A percentile compares a stretch with the other conserved stretches of the same genome.
Evolutionary conservation across 2,797 vertebrate species (phyloP).

Genomic region (Paramormyrops hopkinsi): DNA sequence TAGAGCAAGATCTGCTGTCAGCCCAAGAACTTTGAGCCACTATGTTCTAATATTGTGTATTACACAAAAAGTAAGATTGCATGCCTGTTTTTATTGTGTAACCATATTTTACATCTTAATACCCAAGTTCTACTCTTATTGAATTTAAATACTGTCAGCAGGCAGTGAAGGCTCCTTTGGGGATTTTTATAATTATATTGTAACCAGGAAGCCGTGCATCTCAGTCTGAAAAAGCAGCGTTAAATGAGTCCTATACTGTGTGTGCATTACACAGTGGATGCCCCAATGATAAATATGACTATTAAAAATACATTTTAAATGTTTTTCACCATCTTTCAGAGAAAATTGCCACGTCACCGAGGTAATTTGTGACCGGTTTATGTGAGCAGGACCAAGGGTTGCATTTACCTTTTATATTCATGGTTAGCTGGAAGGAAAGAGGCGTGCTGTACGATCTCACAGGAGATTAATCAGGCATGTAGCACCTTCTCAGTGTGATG

Average conservation of each 20-base stretch:
- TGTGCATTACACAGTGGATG: background rate
- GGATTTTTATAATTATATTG: background rate
- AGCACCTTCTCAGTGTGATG: background rate
- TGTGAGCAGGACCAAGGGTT: background rate
- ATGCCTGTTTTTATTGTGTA: background rate
- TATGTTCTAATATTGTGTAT: background rate
- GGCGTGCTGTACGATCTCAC: background rate
- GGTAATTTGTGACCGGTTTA: background rate
- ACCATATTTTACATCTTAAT: background rate
- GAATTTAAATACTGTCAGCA: background rate
- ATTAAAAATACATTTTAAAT: background rate
- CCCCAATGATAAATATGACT: background rate
- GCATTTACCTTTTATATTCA: background rate
- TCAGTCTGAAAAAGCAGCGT: background rate
- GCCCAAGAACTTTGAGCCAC: background rate
- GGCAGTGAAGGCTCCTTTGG: background rate
- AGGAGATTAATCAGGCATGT: background rate
- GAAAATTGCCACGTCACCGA: background rate
- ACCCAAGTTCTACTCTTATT: background rate
- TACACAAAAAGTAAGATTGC: background rate
- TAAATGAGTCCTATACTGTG: background rate
- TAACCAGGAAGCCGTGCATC: background rate
- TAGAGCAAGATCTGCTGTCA: background rate
- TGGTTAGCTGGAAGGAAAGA: background rate
- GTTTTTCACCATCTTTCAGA: background rate